Base-by-base conservation (phyloP, 2,797 vertebrate genomes). In the Neoniphon sammara region DNA sequence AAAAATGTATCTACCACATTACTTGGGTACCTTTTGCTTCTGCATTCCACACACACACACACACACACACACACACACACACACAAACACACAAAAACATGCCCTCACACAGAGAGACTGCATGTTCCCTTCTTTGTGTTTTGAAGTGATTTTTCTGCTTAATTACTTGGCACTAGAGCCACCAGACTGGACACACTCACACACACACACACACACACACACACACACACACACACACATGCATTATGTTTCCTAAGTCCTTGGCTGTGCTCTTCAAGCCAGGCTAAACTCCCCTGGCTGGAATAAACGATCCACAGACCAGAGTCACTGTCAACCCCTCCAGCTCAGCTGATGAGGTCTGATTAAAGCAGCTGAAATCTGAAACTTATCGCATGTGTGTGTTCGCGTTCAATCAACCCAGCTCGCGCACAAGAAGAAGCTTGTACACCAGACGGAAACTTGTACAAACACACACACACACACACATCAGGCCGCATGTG, bases 351-450 rank as follows among this genome's bases (percentile, higher is more conserved):
- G 81, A 87, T 80, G 72, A 86, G 71, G 53, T 78, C 76, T 84
- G 84, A 88, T 87, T 86, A 84, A 83, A 86, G 70, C 0, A 1
- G 0, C 54, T 81, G 87, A 80, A 91, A 91, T 80, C 76, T 44
- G 66, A 89, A 82, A 70, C 86, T 46, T 7, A 7, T 65, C 67
- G 55, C 25, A 27, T 4, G 47, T 82, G 70, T 88, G 86, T 85
- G 88, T 87, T 84, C 83, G 73, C 73, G 60, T 67, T 82, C 66
- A 79, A 75, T 87, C 83, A 83, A 39, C 44, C 0, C 15, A 52
- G n/a, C 67, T 53, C 36, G 15, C 49, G 42, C 59, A 76, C 69
- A 69, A 39, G 27, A 68, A 27, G 4, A 23, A 57, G 73, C 64
- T 64, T 69, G 62, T 18, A 12, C 44, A 47, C 21, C 8, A 52